Evolutionary conservation across 1,140 invertebrate genomes (phyloP), one percentile per base, ranked within the genome.

Genomic region (Drosophila arizonae): DNA sequence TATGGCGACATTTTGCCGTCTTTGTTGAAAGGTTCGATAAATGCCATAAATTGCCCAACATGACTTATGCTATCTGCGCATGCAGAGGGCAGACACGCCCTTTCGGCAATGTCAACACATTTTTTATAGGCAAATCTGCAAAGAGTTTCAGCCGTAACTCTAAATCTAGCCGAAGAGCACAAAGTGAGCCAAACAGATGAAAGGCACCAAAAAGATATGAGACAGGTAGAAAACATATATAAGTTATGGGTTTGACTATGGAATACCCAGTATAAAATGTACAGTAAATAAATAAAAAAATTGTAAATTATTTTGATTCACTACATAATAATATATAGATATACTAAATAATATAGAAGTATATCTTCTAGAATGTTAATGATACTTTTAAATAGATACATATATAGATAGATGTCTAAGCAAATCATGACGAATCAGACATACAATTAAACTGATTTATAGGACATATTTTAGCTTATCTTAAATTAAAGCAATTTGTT

Each of bases 11-110:
- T 13, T 60, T 21, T 4, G n/a, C 30, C 45, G 56, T 24, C 65
- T 39, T 39, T 56, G 65, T 76, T 76, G 46, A 39, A 21, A 62
- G 55, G 24, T 26, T 76, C 58, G 75, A 76, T 86, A 81, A 81
- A 66, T 67, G 61, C 60, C 67, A 81, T 85, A 81, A 86, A 78
- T 81, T 69, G 39, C n/a, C 21, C 9, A 66, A 50, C 30, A 68
- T 80, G 73, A 74, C 65, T 76, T 76, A 84, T 72, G 80, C 36
- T 65, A 76, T 80, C 72, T 69, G 10, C 48, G 54, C 6, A 9
- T 9, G 33, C 33, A 3, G 33, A 11, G 11, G 48, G 0, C 28
- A 3, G 4, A 30, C 28, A 6, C 28, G 55, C 43, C 46, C 43
- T 15, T 58, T 63, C 56, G 21, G 33, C 45, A 69, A 63, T 64